Conservation (phyloP, 2,797 vertebrate species). For the Phoxinus dragarum region DNA sequence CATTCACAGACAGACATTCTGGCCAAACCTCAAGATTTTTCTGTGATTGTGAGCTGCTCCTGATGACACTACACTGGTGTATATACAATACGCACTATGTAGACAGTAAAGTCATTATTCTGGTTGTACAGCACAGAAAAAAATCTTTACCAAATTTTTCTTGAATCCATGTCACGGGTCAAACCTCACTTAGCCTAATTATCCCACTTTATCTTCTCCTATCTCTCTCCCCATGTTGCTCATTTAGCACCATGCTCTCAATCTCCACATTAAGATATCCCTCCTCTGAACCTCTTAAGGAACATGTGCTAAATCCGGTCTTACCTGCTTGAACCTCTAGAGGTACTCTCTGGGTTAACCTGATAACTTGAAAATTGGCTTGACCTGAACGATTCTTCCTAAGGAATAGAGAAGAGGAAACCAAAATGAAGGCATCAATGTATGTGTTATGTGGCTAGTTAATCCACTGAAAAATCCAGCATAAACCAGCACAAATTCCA, state of each 20-base stretch:
- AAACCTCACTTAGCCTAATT: constrained; percentile 36
- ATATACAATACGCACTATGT: not conserved
- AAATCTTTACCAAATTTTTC: not conserved
- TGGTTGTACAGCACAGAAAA: not conserved
- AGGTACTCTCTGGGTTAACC: constrained; percentile 20
- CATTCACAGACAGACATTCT: not conserved
- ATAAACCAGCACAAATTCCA: not conserved
- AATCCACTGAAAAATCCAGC: not conserved
- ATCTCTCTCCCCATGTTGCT: constrained; percentile 4
- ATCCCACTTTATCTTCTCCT: constrained; percentile 24
- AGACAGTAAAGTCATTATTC: not conserved
- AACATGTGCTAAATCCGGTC: constrained; percentile 3
- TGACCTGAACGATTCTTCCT: not conserved
- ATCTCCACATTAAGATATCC: constrained; percentile 51
- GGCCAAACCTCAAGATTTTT: not conserved
- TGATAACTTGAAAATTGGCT: constrained; percentile 28
- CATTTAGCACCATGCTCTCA: constrained; percentile 22
- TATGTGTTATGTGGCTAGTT: not conserved
- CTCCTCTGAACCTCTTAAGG: constrained; percentile 45
- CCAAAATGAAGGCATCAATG: not conserved
- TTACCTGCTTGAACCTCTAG: constrained; percentile 22
- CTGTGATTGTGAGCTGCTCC: not conserved
- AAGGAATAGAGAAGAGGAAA: not conserved
- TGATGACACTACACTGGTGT: not conserved
- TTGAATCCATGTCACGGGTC: constrained; percentile 20